Evolutionary conservation across 1,140 invertebrate species (phyloP).

Genomic region (Melipona quadrifasciata): DNA sequence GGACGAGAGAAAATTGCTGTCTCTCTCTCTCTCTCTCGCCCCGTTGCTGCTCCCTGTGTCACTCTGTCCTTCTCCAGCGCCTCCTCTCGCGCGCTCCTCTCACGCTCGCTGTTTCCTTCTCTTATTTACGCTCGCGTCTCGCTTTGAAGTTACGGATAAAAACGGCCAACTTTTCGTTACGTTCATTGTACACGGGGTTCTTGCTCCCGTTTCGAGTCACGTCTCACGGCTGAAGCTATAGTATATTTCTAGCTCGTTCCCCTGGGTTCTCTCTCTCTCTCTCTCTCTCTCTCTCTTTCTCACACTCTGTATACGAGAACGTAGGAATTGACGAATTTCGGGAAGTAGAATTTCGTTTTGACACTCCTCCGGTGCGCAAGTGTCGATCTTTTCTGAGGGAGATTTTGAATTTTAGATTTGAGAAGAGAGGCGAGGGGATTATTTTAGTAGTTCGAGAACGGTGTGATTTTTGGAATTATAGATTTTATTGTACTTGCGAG

Average conservation of each 20-base stretch:
- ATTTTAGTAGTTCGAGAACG: background rate
- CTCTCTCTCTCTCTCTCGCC: constrained; percentile 61
- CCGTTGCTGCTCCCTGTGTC: background rate
- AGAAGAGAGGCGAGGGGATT: background rate
- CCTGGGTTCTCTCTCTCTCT: no score
- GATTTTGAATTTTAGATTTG: no score
- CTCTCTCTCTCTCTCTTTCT: background rate
- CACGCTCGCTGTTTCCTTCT: constrained; percentile 19
- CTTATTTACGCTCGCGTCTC: constrained; percentile 58
- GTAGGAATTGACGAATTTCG: constrained; percentile 21
- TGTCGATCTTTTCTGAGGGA: background rate
- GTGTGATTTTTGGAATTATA: background rate
- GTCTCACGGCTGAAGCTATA: background rate
- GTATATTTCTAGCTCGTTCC: no score
- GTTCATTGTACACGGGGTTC: constrained; percentile 14
- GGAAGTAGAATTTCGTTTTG: background rate
- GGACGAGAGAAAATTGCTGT: constrained; percentile 67
- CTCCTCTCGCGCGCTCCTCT: background rate
- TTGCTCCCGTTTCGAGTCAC: constrained; percentile 21
- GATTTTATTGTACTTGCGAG: no score
- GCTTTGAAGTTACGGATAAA: constrained; percentile 62
- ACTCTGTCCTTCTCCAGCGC: background rate
- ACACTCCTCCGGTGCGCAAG: background rate
- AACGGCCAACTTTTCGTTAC: constrained; percentile 63
- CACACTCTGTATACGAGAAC: background rate